Conservation (phyloP, 2,797 vertebrate genomes). For the Syngnathus rostellatus region DNA sequence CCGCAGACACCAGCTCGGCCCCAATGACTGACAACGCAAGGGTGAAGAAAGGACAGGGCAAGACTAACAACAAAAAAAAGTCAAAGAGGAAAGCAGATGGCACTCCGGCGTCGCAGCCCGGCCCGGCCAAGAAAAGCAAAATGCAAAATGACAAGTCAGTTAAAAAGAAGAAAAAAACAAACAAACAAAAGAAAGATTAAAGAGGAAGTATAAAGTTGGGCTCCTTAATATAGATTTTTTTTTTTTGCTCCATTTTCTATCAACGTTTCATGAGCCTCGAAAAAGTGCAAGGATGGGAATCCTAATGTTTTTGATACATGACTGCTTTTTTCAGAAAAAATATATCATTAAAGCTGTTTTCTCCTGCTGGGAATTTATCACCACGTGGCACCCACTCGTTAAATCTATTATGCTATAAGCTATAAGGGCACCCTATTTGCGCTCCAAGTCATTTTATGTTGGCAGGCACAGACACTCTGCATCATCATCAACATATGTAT, state of each 20-base stretch:
- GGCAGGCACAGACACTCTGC: background rate
- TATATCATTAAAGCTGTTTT: background rate
- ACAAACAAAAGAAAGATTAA: conserved; percentile 54
- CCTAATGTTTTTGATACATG: conserved; percentile 1
- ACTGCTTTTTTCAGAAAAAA: background rate
- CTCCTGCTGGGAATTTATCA: background rate
- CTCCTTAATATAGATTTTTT: background rate
- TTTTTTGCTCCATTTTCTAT: background rate
- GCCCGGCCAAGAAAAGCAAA: conserved; percentile 68
- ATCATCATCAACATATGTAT: background rate
- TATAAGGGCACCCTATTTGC: background rate
- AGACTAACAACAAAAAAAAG: conserved; percentile 53
- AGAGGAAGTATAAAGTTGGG: conserved; percentile 8
- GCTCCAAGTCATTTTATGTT: background rate
- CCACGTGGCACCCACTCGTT: background rate
- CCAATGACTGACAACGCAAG: conserved; percentile 5
- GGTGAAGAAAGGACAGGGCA: conserved; percentile 35
- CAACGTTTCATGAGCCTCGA: background rate
- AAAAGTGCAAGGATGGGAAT: background rate
- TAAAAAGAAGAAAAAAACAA: conserved; percentile 55
- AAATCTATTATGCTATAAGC: background rate
- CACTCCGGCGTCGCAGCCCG: conserved; percentile 24
- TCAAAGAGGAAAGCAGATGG: conserved; percentile 28
- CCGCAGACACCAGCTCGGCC: background rate
- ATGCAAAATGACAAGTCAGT: conserved; percentile 26